A percentile compares a stretch with the other conserved stretches of the same genome.
Conservation (phyloP, 2,797 vertebrate species). For the Sebastes diploproa region DNA sequence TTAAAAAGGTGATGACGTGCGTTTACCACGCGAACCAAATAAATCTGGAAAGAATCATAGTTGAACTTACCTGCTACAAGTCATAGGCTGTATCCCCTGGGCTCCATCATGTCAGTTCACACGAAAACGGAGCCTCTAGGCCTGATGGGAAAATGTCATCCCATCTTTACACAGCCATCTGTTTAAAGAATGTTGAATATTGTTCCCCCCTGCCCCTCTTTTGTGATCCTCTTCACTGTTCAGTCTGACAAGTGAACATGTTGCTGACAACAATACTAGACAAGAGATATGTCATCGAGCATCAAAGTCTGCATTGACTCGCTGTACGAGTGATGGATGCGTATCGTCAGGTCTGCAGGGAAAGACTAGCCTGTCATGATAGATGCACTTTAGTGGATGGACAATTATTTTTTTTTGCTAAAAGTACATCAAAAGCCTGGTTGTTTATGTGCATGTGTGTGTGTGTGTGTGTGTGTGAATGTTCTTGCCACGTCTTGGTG, state of each 20-base stretch:
- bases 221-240: conserved; percentile 52
- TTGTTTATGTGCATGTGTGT: conserved; percentile 23
- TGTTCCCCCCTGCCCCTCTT: conserved; percentile 41
- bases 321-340: conserved; percentile 51
- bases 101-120: conserved; percentile 56
- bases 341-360: conserved; percentile 17
- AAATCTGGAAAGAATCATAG: conserved; percentile 47
- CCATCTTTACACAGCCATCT: conserved; percentile 59
- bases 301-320: conserved; percentile 45
- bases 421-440: conserved; percentile 47
- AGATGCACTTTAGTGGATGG: conserved; percentile 20
- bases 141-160: conserved; percentile 67
- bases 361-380: conserved; percentile 16
- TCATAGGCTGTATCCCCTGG: conserved; percentile 41
- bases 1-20: conserved; percentile 37
- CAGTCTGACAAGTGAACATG: conserved; percentile 62
- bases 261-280: conserved; percentile 59
- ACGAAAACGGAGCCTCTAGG: conserved; percentile 39
- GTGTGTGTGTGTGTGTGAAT: conserved; percentile 50
- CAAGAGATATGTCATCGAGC: conserved; percentile 64
- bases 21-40: conserved; percentile 13
- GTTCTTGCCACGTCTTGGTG: conserved; percentile 69
- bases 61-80: conserved; percentile 62
- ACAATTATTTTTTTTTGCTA: conserved; percentile 6
- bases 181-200: conserved; percentile 60